Conservation (phyloP, 2,797 vertebrate species). For the Scomberomorus guttatus region DNA sequence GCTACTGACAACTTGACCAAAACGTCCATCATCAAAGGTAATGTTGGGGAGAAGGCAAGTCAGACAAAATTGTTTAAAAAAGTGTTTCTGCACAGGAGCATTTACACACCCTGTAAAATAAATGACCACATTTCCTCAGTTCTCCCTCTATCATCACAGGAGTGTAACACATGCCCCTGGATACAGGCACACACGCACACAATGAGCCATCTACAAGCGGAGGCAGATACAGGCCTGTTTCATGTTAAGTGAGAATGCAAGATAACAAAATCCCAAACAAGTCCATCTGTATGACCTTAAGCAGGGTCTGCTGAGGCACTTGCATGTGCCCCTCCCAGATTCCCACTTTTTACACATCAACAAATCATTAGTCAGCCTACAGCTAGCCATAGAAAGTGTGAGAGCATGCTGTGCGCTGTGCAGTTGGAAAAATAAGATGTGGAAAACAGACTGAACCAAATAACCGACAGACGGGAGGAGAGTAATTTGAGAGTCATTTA, state of each 20-base stretch:
- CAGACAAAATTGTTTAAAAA: constrained; percentile 32
- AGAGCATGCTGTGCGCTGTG: constrained; percentile 14
- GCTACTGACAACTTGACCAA: neutral
- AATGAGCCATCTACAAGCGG: neutral
- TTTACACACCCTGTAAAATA: constrained; percentile 28
- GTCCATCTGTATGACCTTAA: constrained; percentile 45
- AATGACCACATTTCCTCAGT: constrained; percentile 21
- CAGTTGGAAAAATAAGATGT: constrained; percentile 52
- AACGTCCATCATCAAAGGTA: constrained; percentile 22
- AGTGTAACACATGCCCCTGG: constrained; percentile 7
- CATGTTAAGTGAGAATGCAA: constrained; percentile 41
- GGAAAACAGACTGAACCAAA: constrained; percentile 64
- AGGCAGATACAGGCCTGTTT: constrained; percentile 49
- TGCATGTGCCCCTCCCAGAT: constrained; percentile 37
- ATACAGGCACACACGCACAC: constrained; percentile 5
- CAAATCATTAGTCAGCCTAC: constrained; percentile 56
- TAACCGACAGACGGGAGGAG: constrained; percentile 47
- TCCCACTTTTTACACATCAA: constrained; percentile 57
- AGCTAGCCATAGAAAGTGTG: constrained; percentile 41
- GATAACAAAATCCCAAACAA: constrained; percentile 52
- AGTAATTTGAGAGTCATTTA: constrained; percentile 69
- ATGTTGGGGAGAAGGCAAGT: neutral
- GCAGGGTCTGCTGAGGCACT: constrained; percentile 33
- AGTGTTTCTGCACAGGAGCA: neutral
- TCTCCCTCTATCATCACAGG: constrained; percentile 3